Base-by-base conservation (phyloP, 2,888 invertebrate species). In the Orchesellides sinensis region DNA sequence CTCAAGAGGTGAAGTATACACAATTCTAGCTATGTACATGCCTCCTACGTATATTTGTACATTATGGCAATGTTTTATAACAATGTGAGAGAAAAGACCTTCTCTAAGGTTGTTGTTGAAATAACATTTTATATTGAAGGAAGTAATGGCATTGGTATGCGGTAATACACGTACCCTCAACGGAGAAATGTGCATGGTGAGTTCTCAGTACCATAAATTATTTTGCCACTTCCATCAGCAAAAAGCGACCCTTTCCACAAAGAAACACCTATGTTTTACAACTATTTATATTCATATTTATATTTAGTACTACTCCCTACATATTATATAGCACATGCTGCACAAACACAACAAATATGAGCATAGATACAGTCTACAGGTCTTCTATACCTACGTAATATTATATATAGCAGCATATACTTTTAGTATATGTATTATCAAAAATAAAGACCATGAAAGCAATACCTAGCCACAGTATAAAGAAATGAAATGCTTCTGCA, bases 201-300 rank as follows among this genome's bases (percentile, higher is more conserved):
- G 79, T 85, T 85, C 87, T 84, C 87, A 83, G 74, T 80, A 75
- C 87, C 84, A 87, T 87, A 87, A 87, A 87, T 87, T 85, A 87
- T 87, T 84, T 87, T 87, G 80, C 84, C 85, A 87, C 87, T 82
- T 84, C 83, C 49, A 81, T 81, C 81, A 80, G 35, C 81, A 73
- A 65, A 23, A 40, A 6, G 27, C 40, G 17, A 10, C 52, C 21
- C 19, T 17, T 21, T n/a, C 32, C 32, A 32, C 32, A 0, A 10
- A 10, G 59, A 59, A 59, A 59, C 32, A 19, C 59, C 29, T 29
- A 59, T 29, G 32, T 59, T 59, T 54, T 59, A 14, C 29, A 59
- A 3, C n/a, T 14, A 29, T 32, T n/a, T 32, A 49, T 49, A 49
- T 59, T 59, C 59, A 59, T 40, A 40, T 40, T 40, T n/a, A 40